Evolutionary conservation across 2,888 invertebrate genomes (phyloP), one percentile per base, ranked within the genome.

Genomic region (Leucoma salicis): DNA sequence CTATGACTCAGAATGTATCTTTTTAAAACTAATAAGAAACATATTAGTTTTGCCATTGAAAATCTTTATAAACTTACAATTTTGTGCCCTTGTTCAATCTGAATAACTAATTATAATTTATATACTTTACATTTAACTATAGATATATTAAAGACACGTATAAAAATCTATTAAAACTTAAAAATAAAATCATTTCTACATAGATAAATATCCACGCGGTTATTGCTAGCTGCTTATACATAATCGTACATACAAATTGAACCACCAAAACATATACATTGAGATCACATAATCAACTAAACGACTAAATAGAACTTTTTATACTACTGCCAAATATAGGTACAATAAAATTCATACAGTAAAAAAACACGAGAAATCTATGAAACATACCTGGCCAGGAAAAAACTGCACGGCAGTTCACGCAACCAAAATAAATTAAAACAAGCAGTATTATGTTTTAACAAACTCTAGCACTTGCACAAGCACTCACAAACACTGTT

Each of bases 401-500:
- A 59, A 56, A 60, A 57, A 46, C 50, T 41, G 34, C 31, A 24
- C 33, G 27, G 28, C 45, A 41, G 39, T 46, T 55, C 45, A 53
- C 48, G 46, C 44, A 35, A 40, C 33, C 35, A 41, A 44, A 53
- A 53, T 40, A 45, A 32, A 35, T 38, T 44, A 50, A 43, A 49
- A 50, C 48, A 47, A 61, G 37, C 39, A 53, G 53, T 52, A 57
- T 51, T 51, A 52, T 36, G 44, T 39, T 51, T 49, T 31, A 16
- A 58, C 38, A 46, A 60, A 54, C 58, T 62, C 54, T 58, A 62
- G 55, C 74, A 74, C 74, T 62, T 62, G 49, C 66, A 67, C 70
- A 66, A 54, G 55, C 71, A 68, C 70, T 60, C 61, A 61, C 61
- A 49, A 45, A 54, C 75, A 72, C 72, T 66, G 52, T 52, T 62